Conservation (phyloP, 2,888 invertebrate genomes). For the Megamerina dolium region DNA sequence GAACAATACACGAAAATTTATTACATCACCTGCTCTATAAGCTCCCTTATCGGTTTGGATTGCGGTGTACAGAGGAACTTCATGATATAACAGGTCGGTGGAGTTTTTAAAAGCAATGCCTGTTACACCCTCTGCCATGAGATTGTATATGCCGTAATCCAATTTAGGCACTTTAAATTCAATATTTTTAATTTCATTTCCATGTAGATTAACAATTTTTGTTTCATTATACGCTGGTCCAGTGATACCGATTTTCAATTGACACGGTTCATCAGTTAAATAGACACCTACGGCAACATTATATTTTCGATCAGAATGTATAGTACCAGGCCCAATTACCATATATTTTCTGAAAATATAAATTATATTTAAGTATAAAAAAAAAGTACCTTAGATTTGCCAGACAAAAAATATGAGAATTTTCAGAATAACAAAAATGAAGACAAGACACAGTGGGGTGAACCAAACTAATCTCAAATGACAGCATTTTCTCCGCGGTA, state of each 20-base stretch:
- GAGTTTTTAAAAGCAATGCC: constrained; percentile 68
- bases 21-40: constrained; percentile 78
- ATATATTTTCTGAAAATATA: constrained; percentile 54
- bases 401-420: background rate
- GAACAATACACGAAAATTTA: constrained; percentile 59
- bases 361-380: background rate
- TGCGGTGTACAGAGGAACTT: constrained; percentile 54
- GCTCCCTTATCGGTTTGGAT: constrained; percentile 89
- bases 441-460: no score
- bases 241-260: constrained; percentile 35
- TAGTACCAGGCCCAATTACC: constrained; percentile 70
- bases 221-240: constrained; percentile 35
- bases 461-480: no score
- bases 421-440: no score
- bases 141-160: constrained; percentile 61
- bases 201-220: constrained; percentile 27
- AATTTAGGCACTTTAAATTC: constrained; percentile 32
- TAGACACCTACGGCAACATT: constrained; percentile 67
- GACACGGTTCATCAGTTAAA: constrained; percentile 32
- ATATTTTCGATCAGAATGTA: constrained; percentile 78
- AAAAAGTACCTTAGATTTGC: background rate
- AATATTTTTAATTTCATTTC: constrained; percentile 30
- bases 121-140: constrained; percentile 66
- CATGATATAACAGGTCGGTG: constrained; percentile 63
- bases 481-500: no score